These are phyloP conservation scores for Zaprionus nigranus DNA, from an alignment of 1,140 invertebrate species.

Conservation along the genomic window DNA sequence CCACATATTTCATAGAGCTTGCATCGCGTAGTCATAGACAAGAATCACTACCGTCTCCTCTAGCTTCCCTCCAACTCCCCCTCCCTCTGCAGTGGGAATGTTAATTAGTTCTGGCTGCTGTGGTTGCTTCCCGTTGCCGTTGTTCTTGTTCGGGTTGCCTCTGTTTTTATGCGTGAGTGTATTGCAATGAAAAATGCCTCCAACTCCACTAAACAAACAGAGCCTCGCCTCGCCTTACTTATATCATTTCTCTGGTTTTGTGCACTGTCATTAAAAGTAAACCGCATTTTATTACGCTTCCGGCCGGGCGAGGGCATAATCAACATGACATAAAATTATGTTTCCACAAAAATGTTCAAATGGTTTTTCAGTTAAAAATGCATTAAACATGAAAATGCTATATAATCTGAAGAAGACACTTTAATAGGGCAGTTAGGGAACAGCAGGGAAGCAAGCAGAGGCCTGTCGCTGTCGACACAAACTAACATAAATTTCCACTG, in stretches of 20 bases:
- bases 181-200: conserved; percentile 29
- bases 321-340: conserved; percentile 49
- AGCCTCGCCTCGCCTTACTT: conserved; percentile 1
- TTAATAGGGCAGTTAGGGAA: conserved; percentile 29
- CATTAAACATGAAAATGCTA: conserved; percentile 18
- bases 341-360: conserved; percentile 23
- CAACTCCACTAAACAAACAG: not conserved
- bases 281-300: conserved; percentile 39
- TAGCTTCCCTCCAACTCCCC: too few relatives aligned
- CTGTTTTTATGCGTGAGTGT: conserved; percentile 25
- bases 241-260: conserved; percentile 37
- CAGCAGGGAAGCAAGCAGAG: not conserved
- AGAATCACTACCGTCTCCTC: not conserved
- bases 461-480: conserved; percentile 12
- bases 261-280: conserved; percentile 32
- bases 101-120: conserved; percentile 50
- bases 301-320: conserved; percentile 19
- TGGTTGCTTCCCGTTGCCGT: conserved; percentile 9
- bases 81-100: conserved; percentile 34
- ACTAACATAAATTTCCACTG: conserved; percentile 30
- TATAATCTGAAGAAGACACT: conserved; percentile 28
- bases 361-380: conserved; percentile 38
- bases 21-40: conserved; percentile 14
- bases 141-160: not conserved
- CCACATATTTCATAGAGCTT: conserved; percentile 48